phyloP scores from a whole-genome alignment of 2,113 vertebrate genomes.

The Pituophis catenifer region DNA sequence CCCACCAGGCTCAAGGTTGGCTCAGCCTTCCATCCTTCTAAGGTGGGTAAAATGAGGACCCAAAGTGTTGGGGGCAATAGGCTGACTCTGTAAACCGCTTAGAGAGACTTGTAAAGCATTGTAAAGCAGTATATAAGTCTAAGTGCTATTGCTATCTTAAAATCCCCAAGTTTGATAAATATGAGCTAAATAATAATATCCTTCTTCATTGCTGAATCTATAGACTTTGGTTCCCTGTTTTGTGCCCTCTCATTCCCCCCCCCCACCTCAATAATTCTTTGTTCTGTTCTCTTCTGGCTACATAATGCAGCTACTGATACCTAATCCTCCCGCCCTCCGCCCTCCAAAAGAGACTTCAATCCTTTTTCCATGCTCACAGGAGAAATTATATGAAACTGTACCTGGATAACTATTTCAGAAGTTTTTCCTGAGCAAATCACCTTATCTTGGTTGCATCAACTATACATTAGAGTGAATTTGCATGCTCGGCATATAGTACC shows the following conservation, averaged over 20 bases:
- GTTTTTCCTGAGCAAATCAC: neutral
- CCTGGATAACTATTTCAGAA: neutral
- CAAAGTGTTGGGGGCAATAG: too few species aligned
- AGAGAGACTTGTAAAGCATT: too few species aligned
- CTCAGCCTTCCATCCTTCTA: too few species aligned
- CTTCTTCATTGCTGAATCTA: neutral
- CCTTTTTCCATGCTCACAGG: neutral
- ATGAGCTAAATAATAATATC: neutral
- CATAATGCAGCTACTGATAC: neutral
- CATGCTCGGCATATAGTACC: constrained; percentile 9
- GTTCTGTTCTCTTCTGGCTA: neutral
- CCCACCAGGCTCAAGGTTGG: too few species aligned
- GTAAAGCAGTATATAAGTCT: too few species aligned
- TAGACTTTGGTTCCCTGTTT: neutral
- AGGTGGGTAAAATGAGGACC: too few species aligned
- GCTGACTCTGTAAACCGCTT: too few species aligned
- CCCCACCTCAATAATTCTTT: neutral
- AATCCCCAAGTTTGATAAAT: neutral
- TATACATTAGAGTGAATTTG: neutral
- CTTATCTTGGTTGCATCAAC: neutral
- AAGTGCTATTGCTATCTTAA: neutral
- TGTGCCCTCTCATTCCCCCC: neutral
- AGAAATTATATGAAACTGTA: neutral
- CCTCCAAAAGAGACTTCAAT: neutral
- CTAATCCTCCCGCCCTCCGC: neutral